Conservation (phyloP, 2,113 vertebrate genomes). For the human region GRCh38 chr9:70307001-70307500, state of each 20-base stretch:
- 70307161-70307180: no score
- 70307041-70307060: background rate
- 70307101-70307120: background rate
- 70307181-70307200: no score
- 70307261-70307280: background rate
- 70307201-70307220: no score
- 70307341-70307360: background rate
- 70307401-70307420: background rate
- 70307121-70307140: no score
- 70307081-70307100: background rate
- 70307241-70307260: no score
- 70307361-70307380: background rate
- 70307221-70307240: no score
- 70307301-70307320: background rate
- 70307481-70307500: background rate
- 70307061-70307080: background rate
- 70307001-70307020: background rate
- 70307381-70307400: background rate
- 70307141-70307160: no score
- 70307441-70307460: background rate
- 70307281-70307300: background rate
- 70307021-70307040: background rate
- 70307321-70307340: background rate
- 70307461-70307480: background rate
- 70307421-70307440: background rate